Percentiles rank a stretch among this genome's conserved stretches.
These are phyloP conservation scores for Amphiduros pacificus DNA, from an alignment of 2,888 invertebrate genomes.

Conservation along the genomic window DNA sequence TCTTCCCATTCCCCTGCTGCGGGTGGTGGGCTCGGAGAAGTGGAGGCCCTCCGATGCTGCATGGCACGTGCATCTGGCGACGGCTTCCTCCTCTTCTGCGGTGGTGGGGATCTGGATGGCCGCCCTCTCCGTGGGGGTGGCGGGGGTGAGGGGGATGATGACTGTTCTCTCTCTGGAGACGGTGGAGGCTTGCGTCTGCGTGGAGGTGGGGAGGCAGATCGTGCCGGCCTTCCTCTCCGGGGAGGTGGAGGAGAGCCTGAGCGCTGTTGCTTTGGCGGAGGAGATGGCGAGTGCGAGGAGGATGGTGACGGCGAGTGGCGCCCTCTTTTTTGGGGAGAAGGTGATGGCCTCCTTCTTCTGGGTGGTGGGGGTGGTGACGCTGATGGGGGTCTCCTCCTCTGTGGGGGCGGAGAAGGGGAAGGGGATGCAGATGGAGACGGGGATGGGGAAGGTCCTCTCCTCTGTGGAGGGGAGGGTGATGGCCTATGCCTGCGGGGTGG, in stretches of 20 bases:
- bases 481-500: slow-evolving; percentile 1
- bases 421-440: slow-evolving; percentile 4
- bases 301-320: neutral
- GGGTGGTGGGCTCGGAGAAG: no score
- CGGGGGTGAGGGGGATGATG: neutral
- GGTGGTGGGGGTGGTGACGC: neutral
- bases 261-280: neutral
- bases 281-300: neutral
- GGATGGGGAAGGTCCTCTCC: neutral
- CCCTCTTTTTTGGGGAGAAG: neutral
- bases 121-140: neutral
- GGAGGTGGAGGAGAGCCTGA: slow-evolving; percentile 1
- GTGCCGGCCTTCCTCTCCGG: neutral
- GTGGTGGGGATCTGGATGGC: neutral
- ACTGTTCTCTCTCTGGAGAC: neutral
- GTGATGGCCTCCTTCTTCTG: slow-evolving; percentile 3
- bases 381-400: neutral
- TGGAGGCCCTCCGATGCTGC: no score
- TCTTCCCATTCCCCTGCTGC: no score
- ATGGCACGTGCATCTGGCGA: no score
- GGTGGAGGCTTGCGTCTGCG: neutral
- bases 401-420: slow-evolving; percentile 6
- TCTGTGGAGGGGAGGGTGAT: neutral
- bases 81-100: neutral
- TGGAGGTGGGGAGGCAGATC: slow-evolving; percentile 1